Evolutionary conservation across 2,113 vertebrate species (phyloP), one percentile per base, ranked within the genome.

Genomic region (Hyperopisus bebe): DNA sequence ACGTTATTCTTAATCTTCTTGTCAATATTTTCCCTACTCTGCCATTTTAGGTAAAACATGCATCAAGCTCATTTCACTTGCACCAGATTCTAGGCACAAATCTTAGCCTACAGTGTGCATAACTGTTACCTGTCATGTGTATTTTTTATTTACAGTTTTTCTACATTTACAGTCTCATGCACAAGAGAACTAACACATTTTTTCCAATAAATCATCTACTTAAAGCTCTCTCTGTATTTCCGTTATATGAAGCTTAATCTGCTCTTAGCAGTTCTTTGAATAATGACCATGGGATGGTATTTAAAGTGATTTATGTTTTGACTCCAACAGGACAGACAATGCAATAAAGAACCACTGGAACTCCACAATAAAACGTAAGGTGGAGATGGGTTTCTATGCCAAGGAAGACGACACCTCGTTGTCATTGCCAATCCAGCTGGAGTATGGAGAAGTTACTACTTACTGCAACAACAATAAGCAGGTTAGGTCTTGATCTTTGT

Each of bases 331-430:
- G 93, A 98, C 98, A 0, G 98, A 98, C 91, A 97, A 97, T 62
- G 95, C 97, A 85, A 97, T 99, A 91, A 99, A 98, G 93, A 99
- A 98, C 93, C 98, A 97, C 93, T 99, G 97, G 97, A 97, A 99
- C 91, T 95, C 95, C 0, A 96, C 95, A 66, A 96, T 99, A 92
- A 98, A 96, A 92, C 94, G 97, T 31, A 98, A 97, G 62, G 96
- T 96, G 83, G 97, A 97, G 91, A 94, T 94, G 0, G 97, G 97
- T 44, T 91, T 92, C 3, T 98, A 95, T 87, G 93, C 95, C 88
- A 96, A 91, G 42, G 96, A 97, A 7, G 84, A 90, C 19, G 96
- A 96, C 90, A 95, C 91, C 90, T 95, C 80, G 0, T 92, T 93
- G 70, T 96, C 91, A 89, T 9, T 96, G 48, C 92, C 95, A 0